phyloP scores from a whole-genome alignment of 1,140 invertebrate genomes.

The Trichomalopsis sarcophagae region DNA sequence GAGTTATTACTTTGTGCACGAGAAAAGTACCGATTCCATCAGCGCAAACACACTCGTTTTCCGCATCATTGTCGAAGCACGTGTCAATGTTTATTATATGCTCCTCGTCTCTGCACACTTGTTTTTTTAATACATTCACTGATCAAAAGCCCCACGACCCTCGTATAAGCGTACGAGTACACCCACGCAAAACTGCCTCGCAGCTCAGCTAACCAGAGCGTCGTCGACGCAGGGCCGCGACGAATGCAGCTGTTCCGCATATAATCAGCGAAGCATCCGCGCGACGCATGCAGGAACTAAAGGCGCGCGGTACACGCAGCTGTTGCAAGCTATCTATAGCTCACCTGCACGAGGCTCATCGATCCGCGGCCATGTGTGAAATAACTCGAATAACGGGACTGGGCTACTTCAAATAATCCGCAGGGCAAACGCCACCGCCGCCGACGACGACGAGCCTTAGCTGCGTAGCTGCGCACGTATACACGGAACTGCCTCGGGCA shows the following conservation, averaged over 20 bases:
- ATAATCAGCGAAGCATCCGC: conserved; percentile 9
- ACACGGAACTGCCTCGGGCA: not conserved
- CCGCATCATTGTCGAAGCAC: too few relatives aligned
- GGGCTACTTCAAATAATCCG: not conserved
- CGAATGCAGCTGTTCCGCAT: not conserved
- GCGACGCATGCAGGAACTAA: not conserved
- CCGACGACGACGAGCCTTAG: not conserved
- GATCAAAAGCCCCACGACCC: too few relatives aligned
- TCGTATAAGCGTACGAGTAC: too few relatives aligned
- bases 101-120: too few relatives aligned
- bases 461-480: too few relatives aligned
- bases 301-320: not conserved
- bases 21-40: too few relatives aligned
- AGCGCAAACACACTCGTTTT: too few relatives aligned
- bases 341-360: conserved; percentile 54
- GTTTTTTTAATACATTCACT: too few relatives aligned
- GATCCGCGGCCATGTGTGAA: conserved; percentile 58
- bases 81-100: too few relatives aligned
- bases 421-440: not conserved
- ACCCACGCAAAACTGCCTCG: not conserved
- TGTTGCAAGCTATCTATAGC: not conserved
- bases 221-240: not conserved
- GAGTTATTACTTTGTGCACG: too few relatives aligned
- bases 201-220: not conserved
- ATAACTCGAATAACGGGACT: conserved; percentile 59